phyloP scores from a whole-genome alignment of 53 echinoderm and acorn worm species.

The Henricia sp. region DNA sequence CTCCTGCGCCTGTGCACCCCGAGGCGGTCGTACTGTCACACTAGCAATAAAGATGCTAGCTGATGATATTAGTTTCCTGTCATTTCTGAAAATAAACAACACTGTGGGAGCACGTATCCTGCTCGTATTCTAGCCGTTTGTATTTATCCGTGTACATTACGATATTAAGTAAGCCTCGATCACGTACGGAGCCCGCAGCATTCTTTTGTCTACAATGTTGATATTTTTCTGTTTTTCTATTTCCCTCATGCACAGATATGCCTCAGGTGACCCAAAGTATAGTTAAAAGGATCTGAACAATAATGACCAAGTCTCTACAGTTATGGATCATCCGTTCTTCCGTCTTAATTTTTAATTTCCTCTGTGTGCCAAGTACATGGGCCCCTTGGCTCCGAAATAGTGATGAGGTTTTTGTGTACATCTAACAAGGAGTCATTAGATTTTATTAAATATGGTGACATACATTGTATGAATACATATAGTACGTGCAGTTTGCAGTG shows the following conservation, averaged over 20 bases:
- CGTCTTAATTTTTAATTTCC: slow-evolving; percentile 64
- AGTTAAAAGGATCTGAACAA: slow-evolving; percentile 50
- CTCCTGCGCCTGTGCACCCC: slow-evolving; percentile 6
- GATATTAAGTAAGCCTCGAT: slow-evolving; percentile 45
- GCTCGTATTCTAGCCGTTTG: background rate
- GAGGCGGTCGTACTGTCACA: slow-evolving; percentile 42
- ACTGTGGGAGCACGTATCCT: slow-evolving; percentile 26
- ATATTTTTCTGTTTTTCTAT: background rate
- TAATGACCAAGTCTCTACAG: slow-evolving; percentile 52
- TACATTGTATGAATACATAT: no score
- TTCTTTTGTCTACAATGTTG: slow-evolving; percentile 13
- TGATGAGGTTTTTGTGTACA: background rate
- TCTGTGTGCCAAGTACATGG: background rate
- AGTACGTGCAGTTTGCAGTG: no score
- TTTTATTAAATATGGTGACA: no score
- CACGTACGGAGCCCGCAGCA: slow-evolving; percentile 6
- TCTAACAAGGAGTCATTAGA: no score
- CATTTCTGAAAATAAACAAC: slow-evolving; percentile 64
- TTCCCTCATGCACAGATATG: background rate
- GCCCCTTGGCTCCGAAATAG: slow-evolving; percentile 41
- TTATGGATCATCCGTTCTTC: slow-evolving; percentile 60
- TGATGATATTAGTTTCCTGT: slow-evolving; percentile 49
- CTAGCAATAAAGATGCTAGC: slow-evolving; percentile 47
- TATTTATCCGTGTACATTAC: slow-evolving; percentile 55
- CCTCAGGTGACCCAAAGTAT: slow-evolving; percentile 3